Evolutionary conservation across 1,140 invertebrate species (phyloP).

Genomic region (Pogonomyrmex barbatus): DNA sequence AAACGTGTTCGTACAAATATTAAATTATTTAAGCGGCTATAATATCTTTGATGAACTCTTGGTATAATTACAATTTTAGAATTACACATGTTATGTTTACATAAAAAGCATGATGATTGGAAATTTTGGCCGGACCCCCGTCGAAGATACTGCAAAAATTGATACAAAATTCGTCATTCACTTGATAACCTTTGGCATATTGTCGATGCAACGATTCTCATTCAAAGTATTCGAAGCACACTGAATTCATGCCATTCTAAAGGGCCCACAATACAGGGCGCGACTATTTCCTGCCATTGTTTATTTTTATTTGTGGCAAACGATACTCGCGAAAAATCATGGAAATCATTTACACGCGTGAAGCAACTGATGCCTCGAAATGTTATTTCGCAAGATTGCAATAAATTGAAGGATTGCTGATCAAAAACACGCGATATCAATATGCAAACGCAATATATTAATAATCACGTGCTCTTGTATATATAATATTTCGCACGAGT

Average conservation of each 20-base stretch:
- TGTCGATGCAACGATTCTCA: constrained; percentile 39
- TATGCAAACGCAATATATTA: constrained; percentile 4
- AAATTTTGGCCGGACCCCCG: constrained; percentile 28
- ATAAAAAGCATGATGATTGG: constrained; percentile 42
- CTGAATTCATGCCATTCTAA: constrained; percentile 48
- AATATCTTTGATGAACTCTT: neutral
- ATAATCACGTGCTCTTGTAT: neutral
- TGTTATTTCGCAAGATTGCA: neutral
- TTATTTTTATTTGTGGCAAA: constrained; percentile 21
- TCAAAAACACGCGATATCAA: constrained; percentile 23
- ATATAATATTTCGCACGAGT: constrained; percentile 1
- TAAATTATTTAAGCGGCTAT: neutral
- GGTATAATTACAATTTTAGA: neutral
- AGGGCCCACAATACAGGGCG: neutral
- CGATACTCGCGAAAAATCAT: neutral
- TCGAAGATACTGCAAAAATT: constrained; percentile 63
- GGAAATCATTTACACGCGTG: neutral
- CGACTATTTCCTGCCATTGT: neutral
- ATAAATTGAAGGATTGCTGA: constrained; percentile 17
- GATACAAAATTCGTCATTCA: constrained; percentile 8
- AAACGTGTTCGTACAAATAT: neutral
- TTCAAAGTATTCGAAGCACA: neutral
- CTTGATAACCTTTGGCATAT: constrained; percentile 63
- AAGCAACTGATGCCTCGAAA: neutral
- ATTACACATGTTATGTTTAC: constrained; percentile 39